Percentiles rank a stretch among this genome's conserved stretches.
Conservation (phyloP, 2,888 invertebrate species). For the Cheilosia grossa region DNA sequence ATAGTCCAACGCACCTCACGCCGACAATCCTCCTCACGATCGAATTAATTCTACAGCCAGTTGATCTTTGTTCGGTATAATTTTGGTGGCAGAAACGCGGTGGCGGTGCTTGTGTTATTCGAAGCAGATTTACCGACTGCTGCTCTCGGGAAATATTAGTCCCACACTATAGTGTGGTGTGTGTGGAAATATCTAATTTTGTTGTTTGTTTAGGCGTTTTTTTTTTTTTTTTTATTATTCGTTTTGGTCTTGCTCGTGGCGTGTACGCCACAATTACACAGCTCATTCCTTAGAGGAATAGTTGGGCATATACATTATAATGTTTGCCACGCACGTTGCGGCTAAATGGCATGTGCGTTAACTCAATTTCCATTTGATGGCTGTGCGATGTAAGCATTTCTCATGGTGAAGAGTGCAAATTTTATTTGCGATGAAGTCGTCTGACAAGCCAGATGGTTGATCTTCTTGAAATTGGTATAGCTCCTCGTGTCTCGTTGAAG, state of each 20-base stretch:
- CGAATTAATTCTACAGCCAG: not conserved
- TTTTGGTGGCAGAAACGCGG: conserved; percentile 9
- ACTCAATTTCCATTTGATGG: conserved; percentile 55
- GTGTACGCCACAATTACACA: conserved; percentile 54
- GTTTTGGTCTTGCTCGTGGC: conserved; percentile 10
- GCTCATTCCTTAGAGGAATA: conserved; percentile 53
- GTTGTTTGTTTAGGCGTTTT: conserved; percentile 26
- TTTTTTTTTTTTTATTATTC: not conserved
- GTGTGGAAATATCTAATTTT: conserved; percentile 41
- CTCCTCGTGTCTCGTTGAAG: no score
- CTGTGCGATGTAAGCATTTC: conserved; percentile 29
- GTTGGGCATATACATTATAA: conserved; percentile 37
- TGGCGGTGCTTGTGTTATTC: conserved; percentile 1
- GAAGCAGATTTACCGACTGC: conserved; percentile 22
- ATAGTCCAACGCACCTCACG: no score
- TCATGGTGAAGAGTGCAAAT: conserved; percentile 18
- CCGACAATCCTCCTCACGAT: not conserved
- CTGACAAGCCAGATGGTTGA: conserved; percentile 16
- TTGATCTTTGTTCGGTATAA: conserved; percentile 8
- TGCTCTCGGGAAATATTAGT: conserved; percentile 15
- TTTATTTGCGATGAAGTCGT: conserved; percentile 15
- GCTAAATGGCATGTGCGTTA: conserved; percentile 57
- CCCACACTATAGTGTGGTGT: conserved; percentile 1
- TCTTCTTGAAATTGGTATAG: conserved; percentile 24
- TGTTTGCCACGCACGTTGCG: conserved; percentile 47